Evolutionary conservation across 2,113 vertebrate species (phyloP).

Genomic region (Ginglymostoma cirratum): DNA sequence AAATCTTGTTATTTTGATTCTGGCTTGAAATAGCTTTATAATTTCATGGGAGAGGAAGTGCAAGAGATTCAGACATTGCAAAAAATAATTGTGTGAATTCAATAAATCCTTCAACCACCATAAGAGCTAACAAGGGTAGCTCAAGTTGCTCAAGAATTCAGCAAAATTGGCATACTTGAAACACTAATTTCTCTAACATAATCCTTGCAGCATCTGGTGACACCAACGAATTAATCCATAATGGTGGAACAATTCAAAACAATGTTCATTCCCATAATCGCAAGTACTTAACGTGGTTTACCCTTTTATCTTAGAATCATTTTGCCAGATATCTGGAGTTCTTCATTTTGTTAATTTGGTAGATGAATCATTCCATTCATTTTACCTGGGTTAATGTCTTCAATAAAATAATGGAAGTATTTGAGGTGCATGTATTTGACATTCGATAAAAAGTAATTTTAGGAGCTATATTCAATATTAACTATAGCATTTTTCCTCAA

Average conservation of each 20-base stretch:
- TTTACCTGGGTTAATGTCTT: background rate
- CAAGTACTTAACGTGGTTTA: background rate
- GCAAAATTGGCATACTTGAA: background rate
- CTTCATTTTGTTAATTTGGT: background rate
- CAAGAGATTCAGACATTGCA: background rate
- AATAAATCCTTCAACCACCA: background rate
- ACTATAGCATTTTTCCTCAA: background rate
- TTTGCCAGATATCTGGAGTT: background rate
- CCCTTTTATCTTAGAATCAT: background rate
- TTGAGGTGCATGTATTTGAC: background rate
- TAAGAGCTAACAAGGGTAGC: background rate
- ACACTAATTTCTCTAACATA: background rate
- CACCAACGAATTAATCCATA: background rate
- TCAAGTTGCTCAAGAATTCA: background rate
- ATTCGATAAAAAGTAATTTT: background rate
- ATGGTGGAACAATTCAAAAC: background rate
- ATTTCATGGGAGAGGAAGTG: background rate
- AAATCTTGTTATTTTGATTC: slow-evolving; percentile 8
- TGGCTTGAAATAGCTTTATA: background rate
- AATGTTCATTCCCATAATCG: background rate
- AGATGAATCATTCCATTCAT: background rate
- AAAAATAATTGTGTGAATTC: background rate
- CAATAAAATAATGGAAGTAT: background rate
- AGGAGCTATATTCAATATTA: background rate
- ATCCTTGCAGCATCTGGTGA: background rate